These are phyloP conservation scores for Halcyon malimbica DNA, from an alignment of 2,113 vertebrate species.

Conservation along the genomic window DNA sequence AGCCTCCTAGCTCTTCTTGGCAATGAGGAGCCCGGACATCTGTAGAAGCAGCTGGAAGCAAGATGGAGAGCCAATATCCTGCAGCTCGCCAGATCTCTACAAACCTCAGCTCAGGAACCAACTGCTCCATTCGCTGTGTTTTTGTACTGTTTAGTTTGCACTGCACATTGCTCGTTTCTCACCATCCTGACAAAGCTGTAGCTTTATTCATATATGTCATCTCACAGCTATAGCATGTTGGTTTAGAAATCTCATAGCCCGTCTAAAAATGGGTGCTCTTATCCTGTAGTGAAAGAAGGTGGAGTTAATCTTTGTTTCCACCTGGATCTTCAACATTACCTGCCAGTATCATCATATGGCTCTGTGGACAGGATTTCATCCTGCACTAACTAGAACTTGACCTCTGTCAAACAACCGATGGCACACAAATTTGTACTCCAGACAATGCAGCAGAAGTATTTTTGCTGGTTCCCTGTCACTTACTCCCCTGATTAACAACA, in stretches of 20 bases:
- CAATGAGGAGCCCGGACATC: conserved; percentile 61
- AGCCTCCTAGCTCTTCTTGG: conserved; percentile 56
- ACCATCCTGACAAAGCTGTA: not conserved
- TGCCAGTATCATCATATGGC: not conserved
- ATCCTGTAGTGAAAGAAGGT: not conserved
- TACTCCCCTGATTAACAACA: not conserved
- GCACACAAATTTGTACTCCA: not conserved
- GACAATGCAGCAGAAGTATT: not conserved
- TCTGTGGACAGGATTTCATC: not conserved
- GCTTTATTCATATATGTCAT: not conserved
- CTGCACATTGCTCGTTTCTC: not conserved
- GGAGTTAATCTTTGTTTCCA: not conserved
- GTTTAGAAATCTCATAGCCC: not conserved
- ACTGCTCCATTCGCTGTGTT: conserved; percentile 18
- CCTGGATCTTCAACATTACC: not conserved
- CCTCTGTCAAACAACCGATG: not conserved
- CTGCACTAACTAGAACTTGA: not conserved
- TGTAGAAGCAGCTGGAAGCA: conserved; percentile 71
- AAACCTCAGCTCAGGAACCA: conserved; percentile 56
- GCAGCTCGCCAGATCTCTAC: conserved; percentile 54
- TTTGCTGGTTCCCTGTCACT: not conserved
- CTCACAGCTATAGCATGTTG: not conserved
- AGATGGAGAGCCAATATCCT: conserved; percentile 62
- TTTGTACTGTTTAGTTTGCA: not conserved
- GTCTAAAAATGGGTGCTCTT: not conserved